A percentile compares a stretch with the other conserved stretches of the same genome.
phyloP scores from a whole-genome alignment of 2,888 invertebrate species.

The Helobdella robusta region DNA sequence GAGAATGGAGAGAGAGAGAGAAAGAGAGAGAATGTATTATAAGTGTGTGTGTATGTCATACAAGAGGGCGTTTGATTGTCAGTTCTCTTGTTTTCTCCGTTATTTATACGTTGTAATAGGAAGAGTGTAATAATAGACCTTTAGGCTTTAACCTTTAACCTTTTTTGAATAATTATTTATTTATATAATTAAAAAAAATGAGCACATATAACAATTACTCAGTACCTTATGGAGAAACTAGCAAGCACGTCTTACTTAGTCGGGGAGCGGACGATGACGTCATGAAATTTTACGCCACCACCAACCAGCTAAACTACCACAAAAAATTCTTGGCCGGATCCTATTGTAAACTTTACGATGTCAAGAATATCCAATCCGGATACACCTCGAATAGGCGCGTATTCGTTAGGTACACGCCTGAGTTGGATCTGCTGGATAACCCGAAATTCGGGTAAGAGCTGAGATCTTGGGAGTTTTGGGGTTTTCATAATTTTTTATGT shows the following conservation, averaged over 20 bases:
- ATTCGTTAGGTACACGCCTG: neutral
- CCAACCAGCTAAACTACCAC: neutral
- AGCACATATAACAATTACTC: neutral
- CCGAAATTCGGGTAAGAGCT: neutral
- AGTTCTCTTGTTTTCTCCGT: too few species aligned
- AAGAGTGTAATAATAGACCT: too few species aligned
- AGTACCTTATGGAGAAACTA: neutral
- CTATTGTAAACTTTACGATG: neutral
- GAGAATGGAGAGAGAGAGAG: too few species aligned
- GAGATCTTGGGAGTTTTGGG: too few species aligned
- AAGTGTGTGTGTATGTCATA: too few species aligned
- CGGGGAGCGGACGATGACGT: neutral
- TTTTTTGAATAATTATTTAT: too few species aligned
- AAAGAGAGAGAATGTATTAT: too few species aligned
- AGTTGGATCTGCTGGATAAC: neutral
- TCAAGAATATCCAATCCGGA: neutral
- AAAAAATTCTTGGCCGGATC: neutral
- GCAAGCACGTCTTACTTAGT: neutral
- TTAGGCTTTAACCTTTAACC: too few species aligned
- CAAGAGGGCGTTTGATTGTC: too few species aligned
- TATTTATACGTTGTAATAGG: too few species aligned
- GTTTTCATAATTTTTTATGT: too few species aligned
- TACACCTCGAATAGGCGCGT: neutral
- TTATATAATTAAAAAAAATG: too few species aligned
- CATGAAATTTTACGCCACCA: slow-evolving; percentile 3